Base-by-base conservation (phyloP, 1,140 invertebrate genomes). In the Drosophila mojavensis region DNA sequence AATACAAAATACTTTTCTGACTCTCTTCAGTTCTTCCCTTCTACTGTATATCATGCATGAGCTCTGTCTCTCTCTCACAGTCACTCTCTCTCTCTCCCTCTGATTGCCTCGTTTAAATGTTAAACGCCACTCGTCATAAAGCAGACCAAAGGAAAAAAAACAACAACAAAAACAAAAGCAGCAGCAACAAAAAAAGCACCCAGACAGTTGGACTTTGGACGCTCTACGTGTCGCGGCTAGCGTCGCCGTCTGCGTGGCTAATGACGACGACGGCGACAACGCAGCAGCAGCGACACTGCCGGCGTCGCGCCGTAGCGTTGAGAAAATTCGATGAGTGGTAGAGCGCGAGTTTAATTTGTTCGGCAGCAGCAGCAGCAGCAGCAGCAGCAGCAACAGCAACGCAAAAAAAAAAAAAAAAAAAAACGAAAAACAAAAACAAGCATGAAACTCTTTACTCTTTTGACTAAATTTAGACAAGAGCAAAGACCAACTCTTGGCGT, bases 161-260 rank as follows among this genome's bases (percentile, higher is more conserved):
- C 51, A 51, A 36, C 39, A 59, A 36, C 20, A 56, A 50, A 33
- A 58, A 59, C 9, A 59, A 56, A n/a, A 33, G 20, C 48, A 43
- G 24, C 10, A 41, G 17, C 36, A 56, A 39, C 36, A 43, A 63
- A 74, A 72, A 80, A 53, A 56, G 56, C 68, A 63, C 39, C 71
- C 70, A 81, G 69, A 53, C 63, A 76, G 43, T 82, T 88, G 83
- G 82, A 85, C 81, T 85, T 86, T 85, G 82, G 61, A 67, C 81
- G 33, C 39, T 26, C 51, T 67, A 62, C 76, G 62, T 79, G 68
- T 73, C 70, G 64, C 64, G 50, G 70, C 24, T 41, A 50, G 58
- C 68, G 68, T 77, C 58, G 62, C 43, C 73, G 48, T 66, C 62
- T 81, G 79, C 59, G 59, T 64, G 54, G 39, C 47, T 54, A 71